These are phyloP conservation scores for Oreochromis aureus DNA, from an alignment of 2,113 vertebrate species.

Conservation along the genomic window DNA sequence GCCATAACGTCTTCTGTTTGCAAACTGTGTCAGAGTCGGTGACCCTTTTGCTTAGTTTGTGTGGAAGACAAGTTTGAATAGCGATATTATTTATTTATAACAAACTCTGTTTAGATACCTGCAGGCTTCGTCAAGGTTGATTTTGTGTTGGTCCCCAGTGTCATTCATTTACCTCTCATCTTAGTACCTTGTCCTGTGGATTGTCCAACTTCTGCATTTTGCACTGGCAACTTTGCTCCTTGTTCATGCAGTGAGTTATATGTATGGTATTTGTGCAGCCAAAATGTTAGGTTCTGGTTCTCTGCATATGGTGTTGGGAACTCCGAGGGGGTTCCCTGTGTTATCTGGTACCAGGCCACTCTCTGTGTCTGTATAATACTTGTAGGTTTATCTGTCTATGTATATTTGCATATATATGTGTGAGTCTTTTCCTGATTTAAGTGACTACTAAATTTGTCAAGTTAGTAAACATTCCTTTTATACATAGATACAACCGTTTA, in stretches of 20 bases:
- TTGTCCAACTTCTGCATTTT: neutral
- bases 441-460: neutral
- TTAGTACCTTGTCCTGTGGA: neutral
- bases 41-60: neutral
- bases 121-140: rapidly evolving
- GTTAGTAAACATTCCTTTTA: neutral
- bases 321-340: neutral
- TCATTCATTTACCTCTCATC: neutral
- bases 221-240: neutral
- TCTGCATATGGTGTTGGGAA: neutral
- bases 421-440: neutral
- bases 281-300: neutral
- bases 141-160: neutral
- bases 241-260: neutral
- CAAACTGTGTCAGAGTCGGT: neutral
- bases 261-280: neutral
- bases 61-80: neutral
- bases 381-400: neutral
- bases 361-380: neutral
- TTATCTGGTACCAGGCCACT: neutral
- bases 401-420: neutral
- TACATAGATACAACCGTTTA: neutral
- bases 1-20: neutral
- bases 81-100: neutral
- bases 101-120: neutral